phyloP scores from a whole-genome alignment of 1,140 invertebrate genomes.

The Akabosia matsudoensis region DNA sequence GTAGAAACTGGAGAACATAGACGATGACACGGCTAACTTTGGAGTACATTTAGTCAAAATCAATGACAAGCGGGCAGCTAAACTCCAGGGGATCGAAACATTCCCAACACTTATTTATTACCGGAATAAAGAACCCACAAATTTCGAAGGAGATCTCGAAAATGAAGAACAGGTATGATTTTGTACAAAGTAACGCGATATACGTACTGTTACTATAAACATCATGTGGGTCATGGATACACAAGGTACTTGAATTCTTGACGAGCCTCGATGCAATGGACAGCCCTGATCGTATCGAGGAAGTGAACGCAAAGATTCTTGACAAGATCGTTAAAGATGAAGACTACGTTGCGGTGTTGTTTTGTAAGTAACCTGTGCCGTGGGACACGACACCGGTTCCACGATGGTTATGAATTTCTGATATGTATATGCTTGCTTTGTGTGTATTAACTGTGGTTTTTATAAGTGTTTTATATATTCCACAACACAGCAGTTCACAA shows the following conservation, averaged over 20 bases:
- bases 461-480: neutral
- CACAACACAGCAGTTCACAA: too few species aligned
- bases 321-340: slow-evolving; percentile 87
- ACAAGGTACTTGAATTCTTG: slow-evolving; percentile 82
- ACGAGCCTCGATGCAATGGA: slow-evolving; percentile 92
- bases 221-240: slow-evolving; percentile 48
- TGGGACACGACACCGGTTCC: too few species aligned
- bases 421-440: too few species aligned
- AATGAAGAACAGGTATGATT: slow-evolving; percentile 71
- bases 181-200: neutral
- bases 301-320: slow-evolving; percentile 87
- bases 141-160: slow-evolving; percentile 79
- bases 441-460: neutral
- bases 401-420: too few species aligned
- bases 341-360: slow-evolving; percentile 86
- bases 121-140: slow-evolving; percentile 81
- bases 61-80: slow-evolving; percentile 90
- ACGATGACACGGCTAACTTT: slow-evolving; percentile 88
- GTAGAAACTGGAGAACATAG: slow-evolving; percentile 79
- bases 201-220: neutral
- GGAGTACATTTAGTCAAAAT: slow-evolving; percentile 93
- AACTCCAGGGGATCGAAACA: slow-evolving; percentile 88
- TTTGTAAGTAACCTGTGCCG: slow-evolving; percentile 83
- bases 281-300: slow-evolving; percentile 89
- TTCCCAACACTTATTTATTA: slow-evolving; percentile 93